A percentile compares a stretch with the other conserved stretches of the same genome.
Evolutionary conservation across 2,888 invertebrate genomes (phyloP).

Genomic region (Idaea aversata): DNA sequence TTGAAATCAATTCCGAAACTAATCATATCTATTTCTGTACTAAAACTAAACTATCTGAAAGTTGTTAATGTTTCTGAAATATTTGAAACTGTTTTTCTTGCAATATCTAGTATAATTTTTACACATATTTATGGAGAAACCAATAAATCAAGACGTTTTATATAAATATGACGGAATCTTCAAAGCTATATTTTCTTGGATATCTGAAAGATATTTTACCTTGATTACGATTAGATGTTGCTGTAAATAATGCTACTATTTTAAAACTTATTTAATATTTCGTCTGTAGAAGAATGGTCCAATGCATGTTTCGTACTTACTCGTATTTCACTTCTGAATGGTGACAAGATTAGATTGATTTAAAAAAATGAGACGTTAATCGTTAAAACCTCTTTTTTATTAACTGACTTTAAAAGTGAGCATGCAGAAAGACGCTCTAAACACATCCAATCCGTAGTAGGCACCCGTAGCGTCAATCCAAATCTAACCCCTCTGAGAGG

Average conservation of each 20-base stretch:
- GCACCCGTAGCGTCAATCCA: background rate
- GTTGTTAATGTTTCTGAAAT: background rate
- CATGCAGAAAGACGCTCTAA: too few species aligned
- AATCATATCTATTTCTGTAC: slow-evolving; percentile 40
- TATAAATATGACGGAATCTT: background rate
- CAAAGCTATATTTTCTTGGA: background rate
- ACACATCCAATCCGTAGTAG: too few species aligned
- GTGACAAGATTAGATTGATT: slow-evolving; percentile 17
- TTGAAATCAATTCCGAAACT: slow-evolving; percentile 48
- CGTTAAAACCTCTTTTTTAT: background rate
- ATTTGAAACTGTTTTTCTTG: slow-evolving; percentile 5
- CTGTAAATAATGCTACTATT: slow-evolving; percentile 44
- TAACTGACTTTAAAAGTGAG: too few species aligned
- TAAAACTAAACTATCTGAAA: background rate
- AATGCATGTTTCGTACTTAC: slow-evolving; percentile 40
- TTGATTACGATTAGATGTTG: slow-evolving; percentile 29
- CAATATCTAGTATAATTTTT: slow-evolving; percentile 4
- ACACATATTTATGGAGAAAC: background rate
- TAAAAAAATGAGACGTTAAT: background rate
- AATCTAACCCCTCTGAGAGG: background rate
- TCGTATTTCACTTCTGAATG: slow-evolving; percentile 11
- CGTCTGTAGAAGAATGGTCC: slow-evolving; percentile 46
- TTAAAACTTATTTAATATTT: slow-evolving; percentile 35
- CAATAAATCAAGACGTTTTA: slow-evolving; percentile 1
- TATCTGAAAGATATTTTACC: slow-evolving; percentile 11